A percentile compares a stretch with the other conserved stretches of the same genome.
These are phyloP conservation scores for Drosophila ustulata DNA, from an alignment of 2,888 invertebrate genomes.

Conservation along the genomic window DNA sequence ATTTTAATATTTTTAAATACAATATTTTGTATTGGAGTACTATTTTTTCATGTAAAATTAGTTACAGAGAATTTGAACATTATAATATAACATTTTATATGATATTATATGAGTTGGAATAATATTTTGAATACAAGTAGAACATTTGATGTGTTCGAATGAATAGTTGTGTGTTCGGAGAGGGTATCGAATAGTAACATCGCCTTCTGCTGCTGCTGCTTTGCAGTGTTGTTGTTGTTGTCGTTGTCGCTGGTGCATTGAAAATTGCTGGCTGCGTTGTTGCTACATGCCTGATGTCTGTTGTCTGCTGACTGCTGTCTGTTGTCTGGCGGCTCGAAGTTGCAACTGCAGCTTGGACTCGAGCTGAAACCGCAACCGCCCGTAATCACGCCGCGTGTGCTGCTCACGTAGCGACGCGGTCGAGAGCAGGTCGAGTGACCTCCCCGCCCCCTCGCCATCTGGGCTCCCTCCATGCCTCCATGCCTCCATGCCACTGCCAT, in stretches of 20 bases:
- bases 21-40: too few relatives aligned
- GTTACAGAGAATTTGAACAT: too few relatives aligned
- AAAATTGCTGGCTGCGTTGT: constrained; percentile 51
- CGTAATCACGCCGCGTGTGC: constrained; percentile 76
- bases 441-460: constrained; percentile 15
- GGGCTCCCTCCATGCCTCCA: too few relatives aligned
- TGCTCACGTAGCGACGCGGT: constrained; percentile 75
- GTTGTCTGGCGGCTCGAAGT: too few relatives aligned
- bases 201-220: not conserved
- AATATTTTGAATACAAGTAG: too few relatives aligned
- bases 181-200: constrained; percentile 16
- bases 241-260: constrained; percentile 33
- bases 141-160: not conserved
- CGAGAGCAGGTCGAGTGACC: constrained; percentile 44
- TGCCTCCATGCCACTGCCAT: too few relatives aligned
- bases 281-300: constrained; percentile 5
- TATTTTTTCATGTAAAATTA: too few relatives aligned
- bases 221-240: constrained; percentile 9
- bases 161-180: not conserved
- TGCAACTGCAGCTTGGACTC: constrained; percentile 11
- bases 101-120: too few relatives aligned
- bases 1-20: too few relatives aligned
- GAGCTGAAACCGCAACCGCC: constrained; percentile 54
- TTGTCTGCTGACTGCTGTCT: not conserved
- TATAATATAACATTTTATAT: too few relatives aligned